Evolutionary conservation across 2,113 vertebrate species (phyloP).

Genomic region (Notothenia coriiceps): DNA sequence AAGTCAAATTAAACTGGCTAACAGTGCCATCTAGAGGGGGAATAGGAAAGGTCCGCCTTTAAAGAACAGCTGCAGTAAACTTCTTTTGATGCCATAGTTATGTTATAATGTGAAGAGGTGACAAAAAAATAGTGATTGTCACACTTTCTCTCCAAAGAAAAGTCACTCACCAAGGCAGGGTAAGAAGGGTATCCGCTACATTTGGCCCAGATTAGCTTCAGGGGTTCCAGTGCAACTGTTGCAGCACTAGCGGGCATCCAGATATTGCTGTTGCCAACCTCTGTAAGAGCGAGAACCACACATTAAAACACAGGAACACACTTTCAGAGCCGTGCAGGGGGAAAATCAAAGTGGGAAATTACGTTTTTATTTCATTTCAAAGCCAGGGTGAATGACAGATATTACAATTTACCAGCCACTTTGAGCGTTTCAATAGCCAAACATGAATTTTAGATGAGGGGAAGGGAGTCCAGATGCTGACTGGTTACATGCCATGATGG

Average conservation of each 20-base stretch:
- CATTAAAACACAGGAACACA: slow-evolving; percentile 67
- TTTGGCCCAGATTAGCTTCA: slow-evolving; percentile 99
- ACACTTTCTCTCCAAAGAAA: slow-evolving; percentile 49
- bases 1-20: slow-evolving; percentile 37
- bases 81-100: slow-evolving; percentile 9
- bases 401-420: slow-evolving; percentile 45
- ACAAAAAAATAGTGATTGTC: slow-evolving; percentile 28
- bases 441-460: slow-evolving; percentile 28
- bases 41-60: neutral
- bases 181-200: slow-evolving; percentile 99
- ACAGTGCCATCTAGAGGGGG: slow-evolving; percentile 71
- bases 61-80: slow-evolving; percentile 1
- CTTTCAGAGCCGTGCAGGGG: slow-evolving; percentile 57
- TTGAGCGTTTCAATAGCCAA: slow-evolving; percentile 48
- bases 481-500: slow-evolving; percentile 47
- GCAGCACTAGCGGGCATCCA: slow-evolving; percentile 95
- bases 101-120: slow-evolving; percentile 23
- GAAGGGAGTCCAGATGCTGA: slow-evolving; percentile 41
- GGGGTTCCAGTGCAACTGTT: slow-evolving; percentile 93
- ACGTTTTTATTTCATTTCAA: slow-evolving; percentile 2
- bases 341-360: slow-evolving; percentile 41
- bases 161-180: slow-evolving; percentile 94
- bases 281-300: slow-evolving; percentile 85
- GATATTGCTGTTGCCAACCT: slow-evolving; percentile 97
- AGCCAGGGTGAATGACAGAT: slow-evolving; percentile 32